A percentile compares a stretch with the other conserved stretches of the same genome.
phyloP scores from a whole-genome alignment of 2,113 vertebrate species.

The Saccopteryx bilineata region DNA sequence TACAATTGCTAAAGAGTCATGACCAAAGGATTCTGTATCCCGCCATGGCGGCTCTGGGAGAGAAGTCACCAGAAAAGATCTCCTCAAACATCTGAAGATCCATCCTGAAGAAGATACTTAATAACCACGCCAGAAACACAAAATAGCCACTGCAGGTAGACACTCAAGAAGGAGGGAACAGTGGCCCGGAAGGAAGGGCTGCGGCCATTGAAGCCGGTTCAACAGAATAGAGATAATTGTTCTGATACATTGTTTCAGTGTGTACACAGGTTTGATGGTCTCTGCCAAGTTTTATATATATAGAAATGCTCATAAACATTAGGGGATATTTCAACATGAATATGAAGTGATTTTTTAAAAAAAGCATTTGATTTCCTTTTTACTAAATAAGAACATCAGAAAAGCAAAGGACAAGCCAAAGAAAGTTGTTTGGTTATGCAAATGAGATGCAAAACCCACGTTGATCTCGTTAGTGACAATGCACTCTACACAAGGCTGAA shows the following conservation, averaged over 20 bases:
- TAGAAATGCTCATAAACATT: too few species aligned
- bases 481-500: too few species aligned
- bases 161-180: not conserved
- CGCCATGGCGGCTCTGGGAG: not conserved
- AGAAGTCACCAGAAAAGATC: not conserved
- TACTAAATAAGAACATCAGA: too few species aligned
- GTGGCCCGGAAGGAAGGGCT: accelerated
- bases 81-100: not conserved
- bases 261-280: not conserved
- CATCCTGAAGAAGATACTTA: not conserved
- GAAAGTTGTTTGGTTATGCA: too few species aligned
- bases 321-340: too few species aligned
- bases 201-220: not conserved
- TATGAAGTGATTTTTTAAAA: too few species aligned
- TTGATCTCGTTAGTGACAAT: too few species aligned
- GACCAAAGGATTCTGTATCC: not conserved
- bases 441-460: too few species aligned
- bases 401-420: too few species aligned
- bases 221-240: not conserved
- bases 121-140: not conserved
- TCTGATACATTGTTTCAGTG: not conserved
- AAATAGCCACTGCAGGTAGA: not conserved
- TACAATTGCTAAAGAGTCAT: too few species aligned
- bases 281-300: not conserved
- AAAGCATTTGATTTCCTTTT: too few species aligned